Percentiles rank a stretch among this genome's conserved stretches.
Conservation (phyloP, 2,888 invertebrate genomes). For the Catonia carolina region DNA sequence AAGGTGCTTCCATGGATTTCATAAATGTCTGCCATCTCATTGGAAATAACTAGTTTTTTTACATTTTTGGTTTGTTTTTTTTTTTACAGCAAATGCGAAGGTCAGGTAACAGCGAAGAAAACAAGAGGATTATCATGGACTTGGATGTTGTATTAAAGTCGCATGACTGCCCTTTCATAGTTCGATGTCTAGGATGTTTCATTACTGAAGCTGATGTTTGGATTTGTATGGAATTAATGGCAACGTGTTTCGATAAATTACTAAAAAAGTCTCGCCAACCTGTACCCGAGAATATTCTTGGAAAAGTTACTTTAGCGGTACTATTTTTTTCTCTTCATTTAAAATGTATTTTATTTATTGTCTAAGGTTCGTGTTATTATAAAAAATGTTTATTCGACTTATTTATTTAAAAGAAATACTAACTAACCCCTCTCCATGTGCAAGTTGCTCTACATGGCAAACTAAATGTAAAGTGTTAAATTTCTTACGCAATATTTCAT, state of each 20-base stretch:
- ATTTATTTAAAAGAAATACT: too few relatives aligned
- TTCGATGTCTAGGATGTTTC: slow-evolving; percentile 95
- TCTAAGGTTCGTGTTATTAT: too few relatives aligned
- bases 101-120: slow-evolving; percentile 94
- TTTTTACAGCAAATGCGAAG: slow-evolving; percentile 82
- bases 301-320: slow-evolving; percentile 94
- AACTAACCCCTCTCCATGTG: too few relatives aligned
- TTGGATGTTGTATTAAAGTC: slow-evolving; percentile 96
- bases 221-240: slow-evolving; percentile 99
- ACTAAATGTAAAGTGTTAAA: too few relatives aligned
- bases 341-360: neutral
- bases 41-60: too few relatives aligned
- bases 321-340: slow-evolving; percentile 39
- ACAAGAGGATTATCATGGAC: slow-evolving; percentile 97
- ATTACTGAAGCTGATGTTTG: slow-evolving; percentile 96
- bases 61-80: slow-evolving; percentile 20
- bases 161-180: slow-evolving; percentile 94
- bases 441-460: too few relatives aligned
- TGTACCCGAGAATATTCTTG: slow-evolving; percentile 93
- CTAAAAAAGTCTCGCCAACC: slow-evolving; percentile 76
- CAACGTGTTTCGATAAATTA: slow-evolving; percentile 96
- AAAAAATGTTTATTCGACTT: too few relatives aligned
- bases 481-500: too few relatives aligned
- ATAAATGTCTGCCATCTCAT: too few relatives aligned
- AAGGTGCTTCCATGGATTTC: too few relatives aligned